Conservation (phyloP, 2,113 vertebrate genomes). For the Clarias gariepinus region DNA sequence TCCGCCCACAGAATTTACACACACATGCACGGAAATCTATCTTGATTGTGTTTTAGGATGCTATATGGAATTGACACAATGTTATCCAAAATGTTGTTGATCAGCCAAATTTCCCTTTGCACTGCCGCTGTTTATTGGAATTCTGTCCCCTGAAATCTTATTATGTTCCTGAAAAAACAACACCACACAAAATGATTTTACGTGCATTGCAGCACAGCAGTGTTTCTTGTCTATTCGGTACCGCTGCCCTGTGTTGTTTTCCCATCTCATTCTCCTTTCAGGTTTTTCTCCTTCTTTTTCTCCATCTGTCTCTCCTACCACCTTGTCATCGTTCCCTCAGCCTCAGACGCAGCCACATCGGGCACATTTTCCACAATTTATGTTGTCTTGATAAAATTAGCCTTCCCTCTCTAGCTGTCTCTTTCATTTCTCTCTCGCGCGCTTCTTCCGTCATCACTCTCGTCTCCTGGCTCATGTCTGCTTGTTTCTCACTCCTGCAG, state of each 20-base stretch:
- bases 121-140: neutral
- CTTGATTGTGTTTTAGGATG: too few relatives aligned
- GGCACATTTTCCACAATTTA: slow-evolving; percentile 49
- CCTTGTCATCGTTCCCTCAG: slow-evolving; percentile 30
- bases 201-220: neutral
- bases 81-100: neutral
- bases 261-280: neutral
- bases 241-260: neutral
- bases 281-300: neutral
- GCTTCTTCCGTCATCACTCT: slow-evolving; percentile 17
- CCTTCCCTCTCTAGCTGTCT: slow-evolving; percentile 25
- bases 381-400: slow-evolving; percentile 66
- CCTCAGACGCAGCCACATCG: slow-evolving; percentile 21
- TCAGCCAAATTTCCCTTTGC: neutral
- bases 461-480: slow-evolving; percentile 47
- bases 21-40: neutral
- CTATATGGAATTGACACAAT: neutral
- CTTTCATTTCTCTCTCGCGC: slow-evolving; percentile 8
- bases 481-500: slow-evolving; percentile 49
- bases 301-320: neutral
- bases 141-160: neutral
- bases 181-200: neutral
- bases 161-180: neutral
- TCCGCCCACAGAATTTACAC: slow-evolving; percentile 32
- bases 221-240: neutral